phyloP scores from a whole-genome alignment of 2,888 invertebrate genomes.

The Tipula unca region DNA sequence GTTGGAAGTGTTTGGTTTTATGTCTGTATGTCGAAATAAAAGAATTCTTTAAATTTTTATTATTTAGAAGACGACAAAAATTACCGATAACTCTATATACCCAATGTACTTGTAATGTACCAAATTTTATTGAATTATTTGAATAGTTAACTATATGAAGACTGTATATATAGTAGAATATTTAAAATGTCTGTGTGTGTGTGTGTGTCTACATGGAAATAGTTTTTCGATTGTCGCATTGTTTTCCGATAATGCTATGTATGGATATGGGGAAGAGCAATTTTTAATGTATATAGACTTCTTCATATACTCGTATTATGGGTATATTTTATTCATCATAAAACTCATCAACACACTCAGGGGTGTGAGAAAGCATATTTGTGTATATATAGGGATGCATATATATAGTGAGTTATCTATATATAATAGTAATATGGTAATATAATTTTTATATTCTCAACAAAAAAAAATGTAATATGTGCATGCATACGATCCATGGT shows the following conservation, averaged over 20 bases:
- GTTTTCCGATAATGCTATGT: not conserved
- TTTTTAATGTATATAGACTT: not conserved
- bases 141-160: not conserved
- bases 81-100: not conserved
- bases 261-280: not conserved
- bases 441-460: not conserved
- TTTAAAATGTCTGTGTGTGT: not conserved
- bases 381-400: not conserved
- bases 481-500: not conserved
- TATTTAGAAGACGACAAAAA: not conserved
- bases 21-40: too few relatives aligned
- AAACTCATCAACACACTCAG: not conserved
- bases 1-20: too few relatives aligned
- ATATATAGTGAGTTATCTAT: not conserved
- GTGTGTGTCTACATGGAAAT: not conserved
- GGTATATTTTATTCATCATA: not conserved
- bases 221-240: not conserved
- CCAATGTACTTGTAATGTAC: not conserved
- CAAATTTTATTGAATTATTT: not conserved
- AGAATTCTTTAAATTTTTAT: not conserved
- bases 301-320: not conserved
- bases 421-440: not conserved
- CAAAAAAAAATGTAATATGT: not conserved
- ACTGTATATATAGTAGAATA: not conserved
- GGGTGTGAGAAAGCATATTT: not conserved